These are phyloP conservation scores for Ichneumoninae sp. DNA, from an alignment of 2,888 invertebrate genomes.

Conservation along the genomic window DNA sequence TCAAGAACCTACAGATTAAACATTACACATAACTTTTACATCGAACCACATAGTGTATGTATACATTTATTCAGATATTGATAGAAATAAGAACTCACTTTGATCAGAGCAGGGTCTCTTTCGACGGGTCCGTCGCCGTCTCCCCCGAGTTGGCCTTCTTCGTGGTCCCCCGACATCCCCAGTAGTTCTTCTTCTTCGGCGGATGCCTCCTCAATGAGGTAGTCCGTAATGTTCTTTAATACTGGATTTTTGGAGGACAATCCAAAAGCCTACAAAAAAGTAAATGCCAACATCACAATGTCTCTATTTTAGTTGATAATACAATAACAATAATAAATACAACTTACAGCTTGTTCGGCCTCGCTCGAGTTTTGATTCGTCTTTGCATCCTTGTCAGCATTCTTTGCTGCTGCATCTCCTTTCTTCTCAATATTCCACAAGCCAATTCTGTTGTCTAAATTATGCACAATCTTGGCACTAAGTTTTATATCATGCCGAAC, in stretches of 20 bases:
- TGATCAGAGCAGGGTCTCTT: conserved; percentile 89
- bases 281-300: conserved; percentile 29
- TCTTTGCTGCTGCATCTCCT: conserved; percentile 63
- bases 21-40: background rate
- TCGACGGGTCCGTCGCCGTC: conserved; percentile 87
- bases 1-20: conserved; percentile 84
- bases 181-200: conserved; percentile 98
- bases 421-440: conserved; percentile 89
- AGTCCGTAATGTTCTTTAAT: conserved; percentile 98
- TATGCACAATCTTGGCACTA: conserved; percentile 95
- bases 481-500: conserved; percentile 96
- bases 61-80: background rate
- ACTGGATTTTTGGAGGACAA: conserved; percentile 96
- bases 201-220: conserved; percentile 98
- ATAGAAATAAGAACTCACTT: conserved; percentile 86
- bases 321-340: background rate
- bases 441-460: conserved; percentile 93
- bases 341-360: conserved; percentile 79
- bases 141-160: conserved; percentile 85
- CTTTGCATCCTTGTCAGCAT: conserved; percentile 75
- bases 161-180: conserved; percentile 87
- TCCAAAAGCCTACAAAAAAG: conserved; percentile 86
- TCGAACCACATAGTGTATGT: background rate
- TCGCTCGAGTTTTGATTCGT: conserved; percentile 74
- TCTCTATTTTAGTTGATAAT: background rate